phyloP scores from a whole-genome alignment of 2,797 vertebrate species.

The Myotis pilosus region DNA sequence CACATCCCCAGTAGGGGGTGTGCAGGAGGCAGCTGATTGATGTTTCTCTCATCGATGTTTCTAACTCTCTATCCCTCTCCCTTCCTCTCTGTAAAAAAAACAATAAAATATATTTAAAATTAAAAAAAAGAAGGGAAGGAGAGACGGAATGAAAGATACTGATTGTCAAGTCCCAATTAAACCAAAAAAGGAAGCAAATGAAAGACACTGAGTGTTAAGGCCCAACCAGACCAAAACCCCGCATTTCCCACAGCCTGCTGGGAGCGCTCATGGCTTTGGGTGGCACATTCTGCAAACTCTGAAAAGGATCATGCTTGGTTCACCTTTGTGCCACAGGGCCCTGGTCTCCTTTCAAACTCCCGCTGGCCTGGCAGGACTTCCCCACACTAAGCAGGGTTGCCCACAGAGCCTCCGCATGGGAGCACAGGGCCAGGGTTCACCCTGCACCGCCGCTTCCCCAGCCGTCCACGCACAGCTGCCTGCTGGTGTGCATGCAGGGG shows the following conservation, averaged over 20 bases:
- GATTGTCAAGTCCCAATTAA: background rate
- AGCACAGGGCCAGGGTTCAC: background rate
- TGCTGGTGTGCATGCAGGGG: rapidly evolving
- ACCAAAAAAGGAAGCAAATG: background rate
- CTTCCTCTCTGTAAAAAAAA: no score
- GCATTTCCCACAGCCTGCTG: background rate
- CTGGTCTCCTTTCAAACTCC: background rate
- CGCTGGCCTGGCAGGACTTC: background rate
- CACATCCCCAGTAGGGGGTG: no score
- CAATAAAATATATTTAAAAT: no score
- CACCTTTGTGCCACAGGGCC: background rate
- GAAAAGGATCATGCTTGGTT: background rate
- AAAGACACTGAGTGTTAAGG: background rate
- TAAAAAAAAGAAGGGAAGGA: background rate
- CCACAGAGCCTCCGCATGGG: background rate
- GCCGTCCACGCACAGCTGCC: background rate
- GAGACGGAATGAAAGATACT: background rate
- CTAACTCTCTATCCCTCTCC: no score
- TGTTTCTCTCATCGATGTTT: no score
- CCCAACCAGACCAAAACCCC: background rate
- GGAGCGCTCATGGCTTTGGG: background rate
- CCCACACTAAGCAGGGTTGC: background rate
- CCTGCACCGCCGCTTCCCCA: background rate
- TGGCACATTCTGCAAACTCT: background rate
- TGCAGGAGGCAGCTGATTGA: no score